These are phyloP conservation scores for Aradus depressus DNA, from an alignment of 2,888 invertebrate species.

Conservation along the genomic window DNA sequence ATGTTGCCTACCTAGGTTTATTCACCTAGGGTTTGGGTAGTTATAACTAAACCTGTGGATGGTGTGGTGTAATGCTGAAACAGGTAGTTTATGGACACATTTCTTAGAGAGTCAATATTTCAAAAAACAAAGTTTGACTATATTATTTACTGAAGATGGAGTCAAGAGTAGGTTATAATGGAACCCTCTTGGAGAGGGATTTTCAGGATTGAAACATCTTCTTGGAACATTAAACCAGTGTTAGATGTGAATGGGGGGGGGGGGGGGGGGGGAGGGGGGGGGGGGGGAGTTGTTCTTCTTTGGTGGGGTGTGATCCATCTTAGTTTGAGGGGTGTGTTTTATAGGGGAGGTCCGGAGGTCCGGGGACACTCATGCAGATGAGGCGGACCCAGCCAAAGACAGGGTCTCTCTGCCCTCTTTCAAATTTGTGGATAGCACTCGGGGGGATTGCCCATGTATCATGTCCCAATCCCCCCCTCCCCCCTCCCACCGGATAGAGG, in stretches of 20 bases:
- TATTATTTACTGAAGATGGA: too few species aligned
- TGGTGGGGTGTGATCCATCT: not conserved
- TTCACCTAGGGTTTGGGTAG: too few species aligned
- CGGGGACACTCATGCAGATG: slow-evolving; percentile 11
- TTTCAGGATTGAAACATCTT: slow-evolving; percentile 18
- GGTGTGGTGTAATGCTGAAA: too few species aligned
- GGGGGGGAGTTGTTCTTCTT: slow-evolving; percentile 6
- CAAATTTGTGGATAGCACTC: slow-evolving; percentile 1
- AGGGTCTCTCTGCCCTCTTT: too few species aligned
- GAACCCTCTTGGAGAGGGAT: too few species aligned
- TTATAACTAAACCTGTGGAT: too few species aligned
- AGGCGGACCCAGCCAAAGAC: too few species aligned
- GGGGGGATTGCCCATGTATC: slow-evolving; percentile 2
- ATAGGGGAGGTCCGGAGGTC: not conserved
- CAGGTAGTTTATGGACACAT: too few species aligned
- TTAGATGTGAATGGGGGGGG: slow-evolving; percentile 3
- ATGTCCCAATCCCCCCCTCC: not conserved
- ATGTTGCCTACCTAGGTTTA: too few species aligned
- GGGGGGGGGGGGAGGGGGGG: not conserved
- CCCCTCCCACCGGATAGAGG: not conserved
- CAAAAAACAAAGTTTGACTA: too few species aligned
- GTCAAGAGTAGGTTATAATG: too few species aligned
- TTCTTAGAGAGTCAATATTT: too few species aligned
- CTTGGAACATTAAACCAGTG: slow-evolving; percentile 10
- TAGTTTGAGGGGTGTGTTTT: not conserved